Base-by-base conservation (phyloP, 2,113 vertebrate genomes). In the Carassius carassius region DNA sequence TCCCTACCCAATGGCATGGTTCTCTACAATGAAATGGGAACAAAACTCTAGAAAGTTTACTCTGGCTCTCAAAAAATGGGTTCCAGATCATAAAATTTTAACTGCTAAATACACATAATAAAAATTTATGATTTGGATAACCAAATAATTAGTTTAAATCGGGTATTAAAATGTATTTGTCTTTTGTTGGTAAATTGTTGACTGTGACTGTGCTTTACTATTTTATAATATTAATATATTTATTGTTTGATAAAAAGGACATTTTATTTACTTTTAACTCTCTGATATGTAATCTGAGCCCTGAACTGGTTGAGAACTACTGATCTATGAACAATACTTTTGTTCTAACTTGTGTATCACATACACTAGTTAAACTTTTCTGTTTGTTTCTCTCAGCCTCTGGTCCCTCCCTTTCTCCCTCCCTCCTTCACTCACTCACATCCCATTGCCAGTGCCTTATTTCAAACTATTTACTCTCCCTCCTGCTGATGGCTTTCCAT, bases 361-460 rank as follows among this genome's bases (percentile, higher is more conserved):
- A 37, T 21, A 29, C 49, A 21, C 23, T 14, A 32, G 74, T 56
- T 77, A 1, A 32, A 56, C 51, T 77, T 69, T 76, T 67, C 14
- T 49, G 12, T 51, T 56, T 14, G 10, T 84, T 69, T 44, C 37
- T 49, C 23, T 81, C 56, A 51, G 11, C 19, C 17, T 60, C 35
- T 58, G 47, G 21, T 60, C 70, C 49, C 75, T 51, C 63, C 62
- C 80, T 60, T 77, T 37, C 73, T 37, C 32, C 16, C 58, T 32
- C 54, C 78, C 37, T 85, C 60, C 76, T 83, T 21, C 21, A 8
- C 60, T 5, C 25, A 47, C 67, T 51, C 12, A 51, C 79, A 69
- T 69, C 44, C 62, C 32, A 69, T 54, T 49, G 25, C 41, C 63
- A 69, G 63, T 17, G n/a, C 14, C 44, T 29, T 69, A 14, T 81